phyloP scores from a whole-genome alignment of 2,888 invertebrate genomes.

The Synergus gifuensis region DNA sequence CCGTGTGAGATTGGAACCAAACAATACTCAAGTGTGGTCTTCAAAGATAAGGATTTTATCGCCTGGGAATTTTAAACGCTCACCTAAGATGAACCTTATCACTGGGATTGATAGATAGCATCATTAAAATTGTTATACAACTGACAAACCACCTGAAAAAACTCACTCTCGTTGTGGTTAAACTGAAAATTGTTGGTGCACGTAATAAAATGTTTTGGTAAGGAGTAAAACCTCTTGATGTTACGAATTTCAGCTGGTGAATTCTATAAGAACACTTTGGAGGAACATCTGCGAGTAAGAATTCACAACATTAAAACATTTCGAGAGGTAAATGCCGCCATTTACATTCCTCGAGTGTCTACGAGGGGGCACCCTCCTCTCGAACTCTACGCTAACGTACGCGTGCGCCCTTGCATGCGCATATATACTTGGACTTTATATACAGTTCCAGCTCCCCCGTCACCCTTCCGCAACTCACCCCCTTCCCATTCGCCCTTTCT shows the following conservation, averaged over 20 bases:
- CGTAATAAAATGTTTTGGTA: constrained; percentile 11
- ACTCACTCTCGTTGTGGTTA: background rate
- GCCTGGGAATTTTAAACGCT: background rate
- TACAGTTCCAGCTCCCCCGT: constrained; percentile 36
- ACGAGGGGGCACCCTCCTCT: constrained; percentile 40
- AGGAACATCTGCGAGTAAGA: constrained; percentile 40
- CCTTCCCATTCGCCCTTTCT: background rate
- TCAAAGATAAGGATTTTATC: background rate
- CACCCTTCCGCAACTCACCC: background rate
- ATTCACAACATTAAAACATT: constrained; percentile 40
- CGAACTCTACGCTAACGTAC: constrained; percentile 36
- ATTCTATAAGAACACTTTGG: constrained; percentile 35
- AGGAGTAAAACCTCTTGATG: constrained; percentile 15
- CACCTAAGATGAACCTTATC: background rate
- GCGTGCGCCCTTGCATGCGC: constrained; percentile 42
- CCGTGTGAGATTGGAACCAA: background rate
- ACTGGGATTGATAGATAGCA: background rate
- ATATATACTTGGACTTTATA: constrained; percentile 39
- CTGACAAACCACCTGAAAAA: background rate
- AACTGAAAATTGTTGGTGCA: background rate
- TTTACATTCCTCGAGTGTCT: constrained; percentile 47
- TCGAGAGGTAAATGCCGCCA: constrained; percentile 46
- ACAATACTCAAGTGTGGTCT: background rate
- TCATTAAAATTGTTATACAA: background rate
- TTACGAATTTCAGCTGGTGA: constrained; percentile 26